Percentiles rank a stretch among this genome's conserved stretches.
Conservation (phyloP, 2,888 invertebrate genomes). For the Toxonevra muliebris region DNA sequence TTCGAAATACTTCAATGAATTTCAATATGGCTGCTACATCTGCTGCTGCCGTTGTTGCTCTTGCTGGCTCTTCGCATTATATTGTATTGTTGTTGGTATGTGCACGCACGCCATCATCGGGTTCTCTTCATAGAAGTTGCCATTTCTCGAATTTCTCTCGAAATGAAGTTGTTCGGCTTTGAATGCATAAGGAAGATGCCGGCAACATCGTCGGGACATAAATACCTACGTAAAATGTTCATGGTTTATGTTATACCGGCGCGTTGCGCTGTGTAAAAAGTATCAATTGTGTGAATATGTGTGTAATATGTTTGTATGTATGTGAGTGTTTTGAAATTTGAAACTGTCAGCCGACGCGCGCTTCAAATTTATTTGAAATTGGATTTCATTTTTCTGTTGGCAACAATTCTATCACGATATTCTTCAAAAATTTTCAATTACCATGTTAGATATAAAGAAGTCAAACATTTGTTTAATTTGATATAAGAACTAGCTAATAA, state of each 20-base stretch:
- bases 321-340: conserved; percentile 38
- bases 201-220: no score
- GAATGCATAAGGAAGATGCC: not conserved
- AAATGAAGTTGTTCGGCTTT: conserved; percentile 24
- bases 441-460: not conserved
- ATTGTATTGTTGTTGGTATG: no score
- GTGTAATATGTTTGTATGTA: conserved; percentile 9
- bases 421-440: not conserved
- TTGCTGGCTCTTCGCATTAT: not conserved
- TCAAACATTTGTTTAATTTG: no score
- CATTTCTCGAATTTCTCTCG: conserved; percentile 4
- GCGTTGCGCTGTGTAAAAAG: not conserved
- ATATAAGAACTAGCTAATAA: not conserved
- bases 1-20: conserved; percentile 64
- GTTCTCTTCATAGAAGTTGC: not conserved
- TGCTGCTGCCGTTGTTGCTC: not conserved
- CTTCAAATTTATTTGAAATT: conserved; percentile 22
- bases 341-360: conserved; percentile 39
- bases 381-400: conserved; percentile 18
- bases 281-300: conserved; percentile 10
- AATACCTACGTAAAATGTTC: not conserved
- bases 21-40: conserved; percentile 61
- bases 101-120: not conserved
- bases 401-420: not conserved
- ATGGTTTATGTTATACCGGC: not conserved